phyloP scores from a whole-genome alignment of 1,140 invertebrate genomes.

The Acromyrmex echinatior region DNA sequence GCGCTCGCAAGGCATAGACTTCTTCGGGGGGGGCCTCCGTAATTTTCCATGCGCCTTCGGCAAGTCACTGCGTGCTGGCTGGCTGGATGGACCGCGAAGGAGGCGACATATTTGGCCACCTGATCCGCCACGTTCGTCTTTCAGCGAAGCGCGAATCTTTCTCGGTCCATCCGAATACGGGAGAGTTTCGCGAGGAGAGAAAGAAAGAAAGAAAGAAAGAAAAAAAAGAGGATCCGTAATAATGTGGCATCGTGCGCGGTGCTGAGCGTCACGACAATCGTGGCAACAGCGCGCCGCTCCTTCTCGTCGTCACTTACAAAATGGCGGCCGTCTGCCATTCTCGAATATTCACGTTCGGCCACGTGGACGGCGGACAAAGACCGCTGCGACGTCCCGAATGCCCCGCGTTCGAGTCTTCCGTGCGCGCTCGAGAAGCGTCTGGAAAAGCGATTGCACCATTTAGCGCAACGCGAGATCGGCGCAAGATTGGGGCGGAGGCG shows the following conservation, averaged over 20 bases:
- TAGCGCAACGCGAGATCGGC: neutral
- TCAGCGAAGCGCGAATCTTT: neutral
- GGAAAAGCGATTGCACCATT: neutral
- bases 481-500: too few relatives aligned
- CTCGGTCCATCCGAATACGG: neutral
- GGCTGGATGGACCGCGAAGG: neutral
- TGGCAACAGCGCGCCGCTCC: conserved; percentile 75
- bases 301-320: conserved; percentile 80
- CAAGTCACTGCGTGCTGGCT: neutral
- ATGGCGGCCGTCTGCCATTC: conserved; percentile 83
- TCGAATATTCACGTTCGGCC: conserved; percentile 84
- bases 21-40: neutral
- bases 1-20: too few relatives aligned
- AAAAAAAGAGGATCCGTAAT: conserved; percentile 16
- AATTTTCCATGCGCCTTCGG: conserved; percentile 26
- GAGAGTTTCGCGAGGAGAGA: neutral
- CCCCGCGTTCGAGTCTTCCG: neutral
- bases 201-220: too few relatives aligned
- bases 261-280: conserved; percentile 68
- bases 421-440: neutral
- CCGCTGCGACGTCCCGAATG: neutral
- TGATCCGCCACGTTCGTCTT: neutral
- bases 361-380: conserved; percentile 82
- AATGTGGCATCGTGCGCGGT: conserved; percentile 70
- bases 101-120: conserved; percentile 20